These are phyloP conservation scores for Drosophila biarmipes DNA, from an alignment of 1,140 invertebrate species.

Conservation along the genomic window DNA sequence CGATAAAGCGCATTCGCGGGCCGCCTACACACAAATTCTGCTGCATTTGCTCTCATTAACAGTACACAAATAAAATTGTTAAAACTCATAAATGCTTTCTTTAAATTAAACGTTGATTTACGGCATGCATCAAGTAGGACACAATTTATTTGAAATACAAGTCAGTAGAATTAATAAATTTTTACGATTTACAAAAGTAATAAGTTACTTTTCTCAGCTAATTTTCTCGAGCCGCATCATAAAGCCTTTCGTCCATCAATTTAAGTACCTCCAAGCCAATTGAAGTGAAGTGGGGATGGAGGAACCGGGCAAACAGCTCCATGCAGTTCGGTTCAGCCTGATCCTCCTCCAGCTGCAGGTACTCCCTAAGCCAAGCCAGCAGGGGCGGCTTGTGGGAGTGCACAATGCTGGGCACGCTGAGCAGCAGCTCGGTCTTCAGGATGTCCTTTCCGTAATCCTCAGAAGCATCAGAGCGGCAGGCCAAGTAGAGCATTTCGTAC, in stretches of 20 bases:
- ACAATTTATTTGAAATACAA: no score
- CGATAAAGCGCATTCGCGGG: conserved; percentile 4
- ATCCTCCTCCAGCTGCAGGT: conserved; percentile 85
- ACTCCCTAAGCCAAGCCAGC: conserved; percentile 82
- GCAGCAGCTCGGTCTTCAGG: conserved; percentile 87
- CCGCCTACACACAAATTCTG: conserved; percentile 48
- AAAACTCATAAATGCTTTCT: conserved; percentile 25
- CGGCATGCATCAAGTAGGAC: background rate
- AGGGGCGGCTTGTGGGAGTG: conserved; percentile 97
- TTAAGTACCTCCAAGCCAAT: conserved; percentile 93
- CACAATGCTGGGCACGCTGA: conserved; percentile 94
- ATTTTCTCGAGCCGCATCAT: conserved; percentile 40
- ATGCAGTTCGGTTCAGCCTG: conserved; percentile 88
- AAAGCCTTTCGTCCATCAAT: conserved; percentile 89
- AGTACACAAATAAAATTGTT: conserved; percentile 71
- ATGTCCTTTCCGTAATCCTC: conserved; percentile 20
- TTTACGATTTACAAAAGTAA: background rate
- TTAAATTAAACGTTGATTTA: background rate
- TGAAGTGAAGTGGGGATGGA: conserved; percentile 93
- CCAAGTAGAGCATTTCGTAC: conserved; percentile 92
- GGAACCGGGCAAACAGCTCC: conserved; percentile 95
- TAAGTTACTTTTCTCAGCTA: background rate
- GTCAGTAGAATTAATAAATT: background rate
- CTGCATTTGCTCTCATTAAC: conserved; percentile 80
- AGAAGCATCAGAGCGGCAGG: conserved; percentile 84